Base-by-base conservation (phyloP, 2,797 vertebrate species). In the Meriones psammophilus region DNA sequence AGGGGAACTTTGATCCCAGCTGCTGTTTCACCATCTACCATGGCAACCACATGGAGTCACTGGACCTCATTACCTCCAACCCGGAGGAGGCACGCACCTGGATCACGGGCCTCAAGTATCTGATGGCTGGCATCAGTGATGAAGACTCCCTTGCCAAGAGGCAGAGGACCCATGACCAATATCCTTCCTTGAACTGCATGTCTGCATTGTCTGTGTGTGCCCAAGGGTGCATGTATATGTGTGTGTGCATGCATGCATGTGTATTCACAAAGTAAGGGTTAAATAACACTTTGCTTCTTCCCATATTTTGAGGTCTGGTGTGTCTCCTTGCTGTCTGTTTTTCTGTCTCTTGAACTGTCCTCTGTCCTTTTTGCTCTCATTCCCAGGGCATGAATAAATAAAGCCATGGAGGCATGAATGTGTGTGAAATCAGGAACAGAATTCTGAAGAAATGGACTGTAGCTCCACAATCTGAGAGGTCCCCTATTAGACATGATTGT, bases 11-110 rank as follows among this genome's bases (percentile, higher is more conserved):
- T 3, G 99, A 99, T 96, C 99, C 99, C 0, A 99, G 99, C 97
- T 99, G 99, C 96, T 99, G 99, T 98, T 99, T 99, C 96, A 99
- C 99, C 3, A 99, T 99, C 92, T 99, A 99, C 98, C 99, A 99
- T 13, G 99, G 99, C 54, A 99, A 98, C 98, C 99, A 99, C 98
- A 99, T 99, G 99, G 99, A 99, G 98, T 99, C 99, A 6, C 99
- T 99, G 84, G 99, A 99, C 96, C 98, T 99, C 97, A 99, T 99
- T 93, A 99, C 99, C 0, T 99, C 99, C 80, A 99, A 99, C 85
- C 98, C 99, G 0, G 99, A 99, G 96, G 99, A 99, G 96, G 99
- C 99, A 58, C 99, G 99, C 42, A 99, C 99, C 91, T 99, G 99
- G 99, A 99, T 99, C 96, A 99, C 99, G 0, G 99, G 99, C 39